Evolutionary conservation across 2,797 vertebrate genomes (phyloP).

Genomic region (Mycteria americana): DNA sequence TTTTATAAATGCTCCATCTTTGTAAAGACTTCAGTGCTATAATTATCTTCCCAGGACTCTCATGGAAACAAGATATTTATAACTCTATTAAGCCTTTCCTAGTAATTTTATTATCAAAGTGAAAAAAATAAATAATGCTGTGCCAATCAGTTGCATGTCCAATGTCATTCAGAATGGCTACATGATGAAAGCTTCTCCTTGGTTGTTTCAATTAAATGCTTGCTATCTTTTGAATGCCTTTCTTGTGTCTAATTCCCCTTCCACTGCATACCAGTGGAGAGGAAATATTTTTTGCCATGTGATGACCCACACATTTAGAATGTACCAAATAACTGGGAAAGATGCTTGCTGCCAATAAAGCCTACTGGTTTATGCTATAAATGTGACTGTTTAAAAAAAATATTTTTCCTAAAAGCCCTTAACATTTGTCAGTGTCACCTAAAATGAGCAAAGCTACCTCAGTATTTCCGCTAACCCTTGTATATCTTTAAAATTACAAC

Average conservation of each 20-base stretch:
- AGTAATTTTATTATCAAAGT: constrained; percentile 65
- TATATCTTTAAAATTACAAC: not conserved
- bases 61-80: constrained; percentile 70
- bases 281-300: not conserved
- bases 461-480: not conserved
- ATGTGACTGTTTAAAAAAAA: not conserved
- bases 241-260: constrained; percentile 20
- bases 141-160: not conserved
- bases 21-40: constrained; percentile 56
- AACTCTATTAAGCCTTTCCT: constrained; percentile 62
- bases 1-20: constrained; percentile 56
- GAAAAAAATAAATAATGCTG: constrained; percentile 19
- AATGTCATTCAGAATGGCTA: constrained; percentile 28
- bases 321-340: constrained; percentile 30
- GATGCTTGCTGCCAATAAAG: not conserved
- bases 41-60: constrained; percentile 62
- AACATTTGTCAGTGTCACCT: not conserved
- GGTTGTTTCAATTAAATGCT: not conserved
- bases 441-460: not conserved
- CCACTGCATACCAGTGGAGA: not conserved
- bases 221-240: constrained; percentile 46
- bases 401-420: not conserved
- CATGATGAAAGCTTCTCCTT: constrained; percentile 45
- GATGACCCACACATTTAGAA: constrained; percentile 35
- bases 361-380: constrained; percentile 12